These are phyloP conservation scores for Sterrhoptilus dennistouni DNA, from an alignment of 2,113 vertebrate species.

Conservation along the genomic window DNA sequence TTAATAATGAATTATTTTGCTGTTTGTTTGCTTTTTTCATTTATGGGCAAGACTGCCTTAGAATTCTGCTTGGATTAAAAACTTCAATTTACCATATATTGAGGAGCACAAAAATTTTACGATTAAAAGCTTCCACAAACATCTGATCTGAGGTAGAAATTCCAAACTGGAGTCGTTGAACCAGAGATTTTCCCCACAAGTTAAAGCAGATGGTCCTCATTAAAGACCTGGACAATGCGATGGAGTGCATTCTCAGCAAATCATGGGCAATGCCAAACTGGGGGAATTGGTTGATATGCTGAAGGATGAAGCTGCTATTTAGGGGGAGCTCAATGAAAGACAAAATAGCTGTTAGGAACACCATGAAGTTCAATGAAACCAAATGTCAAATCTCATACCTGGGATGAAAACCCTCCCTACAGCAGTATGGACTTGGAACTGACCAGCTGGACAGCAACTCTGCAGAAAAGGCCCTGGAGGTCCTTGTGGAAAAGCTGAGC, in stretches of 20 bases:
- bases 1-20: neutral
- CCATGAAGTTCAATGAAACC: neutral
- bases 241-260: neutral
- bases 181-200: neutral
- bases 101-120: neutral
- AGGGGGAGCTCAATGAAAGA: neutral
- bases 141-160: neutral
- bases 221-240: neutral
- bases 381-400: neutral
- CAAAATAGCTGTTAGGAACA: accelerated
- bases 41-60: neutral
- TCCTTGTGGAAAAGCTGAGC: neutral
- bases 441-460: neutral
- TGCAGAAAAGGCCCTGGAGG: neutral
- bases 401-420: neutral
- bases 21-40: neutral
- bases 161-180: neutral
- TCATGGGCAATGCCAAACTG: no score
- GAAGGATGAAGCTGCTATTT: neutral
- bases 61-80: neutral
- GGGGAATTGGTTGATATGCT: accelerated
- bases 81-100: no score
- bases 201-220: neutral
- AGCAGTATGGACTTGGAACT: neutral
- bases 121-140: neutral